A percentile compares a stretch with the other conserved stretches of the same genome.
Evolutionary conservation across 2,797 vertebrate genomes (phyloP).

Genomic region (Myotis findleyi): DNA sequence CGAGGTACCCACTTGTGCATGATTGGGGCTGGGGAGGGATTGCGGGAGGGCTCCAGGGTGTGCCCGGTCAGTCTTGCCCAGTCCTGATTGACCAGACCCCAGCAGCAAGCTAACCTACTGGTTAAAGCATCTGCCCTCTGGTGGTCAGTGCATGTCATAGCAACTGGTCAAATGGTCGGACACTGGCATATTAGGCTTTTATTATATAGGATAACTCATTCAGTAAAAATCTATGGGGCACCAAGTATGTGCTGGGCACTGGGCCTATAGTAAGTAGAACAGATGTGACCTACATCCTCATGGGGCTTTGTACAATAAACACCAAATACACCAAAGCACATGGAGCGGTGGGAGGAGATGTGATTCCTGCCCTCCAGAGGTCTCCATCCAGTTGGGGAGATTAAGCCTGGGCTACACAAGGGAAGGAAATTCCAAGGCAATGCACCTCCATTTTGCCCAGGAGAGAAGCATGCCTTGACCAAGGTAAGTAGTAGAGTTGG

Average conservation of each 20-base stretch:
- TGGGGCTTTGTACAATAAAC: not conserved
- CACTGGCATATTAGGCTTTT: no score
- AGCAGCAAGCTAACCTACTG: no score
- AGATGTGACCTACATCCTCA: fast-evolving
- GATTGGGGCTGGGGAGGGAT: no score
- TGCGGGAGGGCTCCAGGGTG: no score
- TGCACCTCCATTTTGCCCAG: not conserved
- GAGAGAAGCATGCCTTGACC: not conserved
- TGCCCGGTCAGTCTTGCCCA: no score
- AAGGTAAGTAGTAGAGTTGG: fast-evolving
- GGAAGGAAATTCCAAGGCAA: not conserved
- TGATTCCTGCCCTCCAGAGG: not conserved
- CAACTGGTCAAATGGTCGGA: no score
- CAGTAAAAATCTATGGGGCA: not conserved
- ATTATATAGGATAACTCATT: not conserved
- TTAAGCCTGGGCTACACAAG: not conserved
- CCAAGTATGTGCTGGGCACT: not conserved
- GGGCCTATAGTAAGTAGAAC: not conserved
- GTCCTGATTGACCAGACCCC: no score
- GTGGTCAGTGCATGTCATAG: no score
- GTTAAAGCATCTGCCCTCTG: no score
- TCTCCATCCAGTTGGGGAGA: not conserved
- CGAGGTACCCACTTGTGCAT: no score
- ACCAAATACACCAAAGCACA: not conserved
- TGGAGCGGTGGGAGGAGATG: not conserved